Evolutionary conservation across 2,797 vertebrate species (phyloP).

Genomic region (Sebastes paucispinis): DNA sequence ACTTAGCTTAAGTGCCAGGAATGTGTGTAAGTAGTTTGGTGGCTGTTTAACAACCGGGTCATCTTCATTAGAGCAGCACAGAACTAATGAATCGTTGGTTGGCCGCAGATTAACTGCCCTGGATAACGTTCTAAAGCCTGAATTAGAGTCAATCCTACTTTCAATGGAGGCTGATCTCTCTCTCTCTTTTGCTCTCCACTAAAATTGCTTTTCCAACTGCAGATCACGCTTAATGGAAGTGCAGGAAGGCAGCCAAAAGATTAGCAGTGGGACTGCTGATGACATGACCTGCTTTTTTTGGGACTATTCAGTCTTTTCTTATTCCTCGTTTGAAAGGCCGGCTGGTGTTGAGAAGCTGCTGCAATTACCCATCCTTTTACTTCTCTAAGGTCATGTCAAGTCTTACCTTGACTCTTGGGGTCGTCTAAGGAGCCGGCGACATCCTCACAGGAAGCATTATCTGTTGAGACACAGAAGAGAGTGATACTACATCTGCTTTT

Average conservation of each 20-base stretch:
- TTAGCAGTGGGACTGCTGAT: slow-evolving; percentile 27
- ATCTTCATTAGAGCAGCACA: slow-evolving; percentile 32
- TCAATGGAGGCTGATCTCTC: slow-evolving; percentile 24
- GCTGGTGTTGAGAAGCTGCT: background rate
- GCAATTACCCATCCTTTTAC: background rate
- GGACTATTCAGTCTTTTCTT: background rate
- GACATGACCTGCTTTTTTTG: slow-evolving; percentile 40
- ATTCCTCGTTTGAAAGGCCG: background rate
- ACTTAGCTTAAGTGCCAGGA: background rate
- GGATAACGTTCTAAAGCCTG: slow-evolving; percentile 54
- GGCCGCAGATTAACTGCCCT: slow-evolving; percentile 59
- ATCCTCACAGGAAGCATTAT: slow-evolving; percentile 91
- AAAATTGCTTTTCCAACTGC: slow-evolving; percentile 34
- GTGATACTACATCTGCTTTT: background rate
- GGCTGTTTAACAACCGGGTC: slow-evolving; percentile 59
- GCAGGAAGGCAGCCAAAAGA: slow-evolving; percentile 42
- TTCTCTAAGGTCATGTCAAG: background rate
- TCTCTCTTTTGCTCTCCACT: background rate
- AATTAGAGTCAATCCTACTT: slow-evolving; percentile 61
- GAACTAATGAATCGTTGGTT: slow-evolving; percentile 43
- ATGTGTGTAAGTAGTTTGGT: slow-evolving; percentile 33
- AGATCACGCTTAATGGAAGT: slow-evolving; percentile 53
- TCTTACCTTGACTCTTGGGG: slow-evolving; percentile 91
- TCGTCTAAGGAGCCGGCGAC: slow-evolving; percentile 89
- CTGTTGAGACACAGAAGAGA: slow-evolving; percentile 62